Conservation (phyloP, 2,113 vertebrate genomes). For the Melanerpes aurifrons region DNA sequence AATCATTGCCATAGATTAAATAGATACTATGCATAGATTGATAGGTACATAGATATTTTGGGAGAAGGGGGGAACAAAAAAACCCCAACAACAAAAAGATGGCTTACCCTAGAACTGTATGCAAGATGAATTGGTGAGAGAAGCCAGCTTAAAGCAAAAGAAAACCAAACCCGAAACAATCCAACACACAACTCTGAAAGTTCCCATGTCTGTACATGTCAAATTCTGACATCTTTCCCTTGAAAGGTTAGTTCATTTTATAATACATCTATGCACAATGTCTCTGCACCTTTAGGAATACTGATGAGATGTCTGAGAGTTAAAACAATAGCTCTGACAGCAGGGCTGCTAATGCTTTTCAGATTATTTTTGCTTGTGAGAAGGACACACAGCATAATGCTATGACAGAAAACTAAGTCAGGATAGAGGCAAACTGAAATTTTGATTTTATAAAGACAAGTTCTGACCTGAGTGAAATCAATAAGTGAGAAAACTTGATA, state of each 20-base stretch:
- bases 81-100: background rate
- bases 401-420: background rate
- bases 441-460: background rate
- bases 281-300: constrained; percentile 9
- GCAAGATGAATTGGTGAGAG: constrained; percentile 7
- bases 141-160: background rate
- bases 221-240: constrained; percentile 20
- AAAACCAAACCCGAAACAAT: background rate
- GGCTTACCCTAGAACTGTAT: background rate
- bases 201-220: constrained; percentile 44
- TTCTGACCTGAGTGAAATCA: background rate
- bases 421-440: background rate
- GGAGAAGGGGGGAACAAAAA: background rate
- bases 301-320: constrained; percentile 5
- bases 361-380: background rate
- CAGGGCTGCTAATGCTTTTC: background rate
- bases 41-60: constrained; percentile 31
- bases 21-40: constrained; percentile 13
- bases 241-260: constrained; percentile 10
- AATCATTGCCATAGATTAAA: constrained; percentile 39
- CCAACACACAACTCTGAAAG: background rate
- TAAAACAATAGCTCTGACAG: background rate
- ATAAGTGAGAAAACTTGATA: background rate
- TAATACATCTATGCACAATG: constrained; percentile 1
- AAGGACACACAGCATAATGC: background rate